Conservation (phyloP, 2,888 invertebrate species). For the Lysandra bellargus region DNA sequence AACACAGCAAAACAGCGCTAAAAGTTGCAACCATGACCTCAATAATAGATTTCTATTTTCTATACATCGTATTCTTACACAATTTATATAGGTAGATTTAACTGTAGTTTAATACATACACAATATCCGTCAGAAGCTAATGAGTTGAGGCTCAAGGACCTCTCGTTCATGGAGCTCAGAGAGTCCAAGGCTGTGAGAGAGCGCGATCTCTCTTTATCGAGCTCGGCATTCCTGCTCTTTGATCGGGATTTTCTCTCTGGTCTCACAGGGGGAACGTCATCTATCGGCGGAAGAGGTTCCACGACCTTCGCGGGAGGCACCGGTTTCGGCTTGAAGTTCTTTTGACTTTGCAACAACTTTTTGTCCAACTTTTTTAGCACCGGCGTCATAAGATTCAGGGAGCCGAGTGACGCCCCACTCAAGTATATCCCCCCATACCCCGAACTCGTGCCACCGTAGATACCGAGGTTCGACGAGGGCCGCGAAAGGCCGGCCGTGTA, state of each 20-base stretch:
- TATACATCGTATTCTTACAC: background rate
- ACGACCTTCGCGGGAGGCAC: constrained; percentile 63
- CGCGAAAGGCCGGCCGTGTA: constrained; percentile 69
- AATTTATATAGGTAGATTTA: background rate
- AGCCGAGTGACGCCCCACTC: constrained; percentile 80
- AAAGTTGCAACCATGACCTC: constrained; percentile 8
- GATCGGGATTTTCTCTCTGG: constrained; percentile 64
- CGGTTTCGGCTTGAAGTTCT: constrained; percentile 72
- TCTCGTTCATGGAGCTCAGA: constrained; percentile 62
- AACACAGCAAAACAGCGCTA: background rate
- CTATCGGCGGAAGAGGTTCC: constrained; percentile 46
- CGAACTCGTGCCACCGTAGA: constrained; percentile 83
- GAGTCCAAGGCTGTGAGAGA: constrained; percentile 67
- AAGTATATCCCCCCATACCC: constrained; percentile 86
- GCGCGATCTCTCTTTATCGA: constrained; percentile 70
- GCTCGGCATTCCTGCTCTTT: constrained; percentile 50
- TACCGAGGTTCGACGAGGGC: constrained; percentile 62
- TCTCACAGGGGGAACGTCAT: constrained; percentile 50
- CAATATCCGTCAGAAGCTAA: constrained; percentile 91
- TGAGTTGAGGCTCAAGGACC: constrained; percentile 84
- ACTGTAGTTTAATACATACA: constrained; percentile 79
- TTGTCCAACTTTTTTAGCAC: constrained; percentile 76
- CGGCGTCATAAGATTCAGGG: constrained; percentile 80
- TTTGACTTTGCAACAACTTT: constrained; percentile 71
- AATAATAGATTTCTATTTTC: constrained; percentile 7